Evolutionary conservation across 2,888 invertebrate species (phyloP).

Genomic region (Agrilus biguttatus): DNA sequence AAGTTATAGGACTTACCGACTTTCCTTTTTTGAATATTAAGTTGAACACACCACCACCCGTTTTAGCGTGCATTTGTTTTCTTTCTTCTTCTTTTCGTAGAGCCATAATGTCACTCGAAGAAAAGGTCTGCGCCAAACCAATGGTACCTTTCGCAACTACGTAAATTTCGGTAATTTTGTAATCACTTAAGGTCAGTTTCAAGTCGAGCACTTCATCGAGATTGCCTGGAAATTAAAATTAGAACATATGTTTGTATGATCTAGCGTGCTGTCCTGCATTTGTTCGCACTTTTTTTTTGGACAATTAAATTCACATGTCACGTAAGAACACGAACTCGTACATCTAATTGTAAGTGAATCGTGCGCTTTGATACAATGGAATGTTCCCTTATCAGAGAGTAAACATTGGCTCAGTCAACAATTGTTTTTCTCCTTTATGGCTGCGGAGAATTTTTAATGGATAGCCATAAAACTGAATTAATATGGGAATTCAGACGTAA

Average conservation of each 20-base stretch:
- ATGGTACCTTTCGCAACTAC: constrained; percentile 39
- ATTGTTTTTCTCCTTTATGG: too few species aligned
- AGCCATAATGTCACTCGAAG: constrained; percentile 38
- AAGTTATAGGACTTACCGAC: constrained; percentile 20
- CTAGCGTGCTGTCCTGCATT: background rate
- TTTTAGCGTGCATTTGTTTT: constrained; percentile 35
- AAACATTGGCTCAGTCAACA: too few species aligned
- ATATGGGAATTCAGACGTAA: too few species aligned
- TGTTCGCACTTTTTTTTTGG: too few species aligned
- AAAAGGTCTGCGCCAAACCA: constrained; percentile 31
- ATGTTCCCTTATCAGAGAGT: too few species aligned
- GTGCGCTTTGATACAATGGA: too few species aligned
- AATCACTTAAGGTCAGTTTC: constrained; percentile 43
- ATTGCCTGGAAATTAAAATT: constrained; percentile 31
- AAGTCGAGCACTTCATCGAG: constrained; percentile 44
- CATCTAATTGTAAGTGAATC: too few species aligned
- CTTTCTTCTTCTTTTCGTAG: constrained; percentile 42
- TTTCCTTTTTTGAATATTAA: constrained; percentile 35
- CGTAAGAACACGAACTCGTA: too few species aligned
- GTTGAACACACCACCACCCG: constrained; percentile 36
- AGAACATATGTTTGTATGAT: background rate
- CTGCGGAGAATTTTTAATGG: too few species aligned
- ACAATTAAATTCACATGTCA: too few species aligned
- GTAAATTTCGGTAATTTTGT: constrained; percentile 49
- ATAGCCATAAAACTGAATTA: too few species aligned